A percentile compares a stretch with the other conserved stretches of the same genome.
Conservation (phyloP, 53 echinoderm and acorn worm species). For the Crossaster papposus region DNA sequence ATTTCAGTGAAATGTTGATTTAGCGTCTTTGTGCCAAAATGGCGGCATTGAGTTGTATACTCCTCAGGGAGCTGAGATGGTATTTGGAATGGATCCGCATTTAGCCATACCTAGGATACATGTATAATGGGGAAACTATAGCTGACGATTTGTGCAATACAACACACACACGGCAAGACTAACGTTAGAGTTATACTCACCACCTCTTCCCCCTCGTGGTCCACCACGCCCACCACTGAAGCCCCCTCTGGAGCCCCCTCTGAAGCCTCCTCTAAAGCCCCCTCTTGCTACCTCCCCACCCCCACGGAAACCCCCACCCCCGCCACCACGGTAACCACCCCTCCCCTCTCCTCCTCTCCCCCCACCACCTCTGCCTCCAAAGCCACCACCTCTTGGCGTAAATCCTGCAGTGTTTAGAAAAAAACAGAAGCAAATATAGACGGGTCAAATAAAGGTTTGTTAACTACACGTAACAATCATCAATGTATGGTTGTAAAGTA, state of each 20-base stretch:
- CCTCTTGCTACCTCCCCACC: no score
- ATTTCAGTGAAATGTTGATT: neutral
- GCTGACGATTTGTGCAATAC: no score
- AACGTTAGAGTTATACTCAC: neutral
- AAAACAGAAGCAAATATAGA: neutral
- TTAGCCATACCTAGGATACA: neutral
- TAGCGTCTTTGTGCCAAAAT: neutral
- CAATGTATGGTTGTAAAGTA: no score
- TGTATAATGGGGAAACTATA: no score
- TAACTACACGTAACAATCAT: no score
- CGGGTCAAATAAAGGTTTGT: neutral
- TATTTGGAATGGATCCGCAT: neutral
- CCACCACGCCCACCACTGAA: conserved; percentile 48
- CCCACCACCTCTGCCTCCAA: conserved; percentile 8
- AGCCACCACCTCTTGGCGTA: conserved; percentile 59
- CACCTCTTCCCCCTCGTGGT: conserved; percentile 59
- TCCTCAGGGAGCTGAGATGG: no score
- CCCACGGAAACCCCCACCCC: conserved; percentile 15
- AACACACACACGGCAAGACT: no score
- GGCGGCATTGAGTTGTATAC: neutral
- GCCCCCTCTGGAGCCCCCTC: conserved; percentile 38
- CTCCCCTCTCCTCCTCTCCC: conserved; percentile 39
- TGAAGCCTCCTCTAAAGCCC: conserved; percentile 27
- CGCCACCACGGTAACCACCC: conserved; percentile 56
- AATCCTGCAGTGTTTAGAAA: conserved; percentile 43